Base-by-base conservation (phyloP, 1,140 invertebrate genomes). In the Lerema accius region DNA sequence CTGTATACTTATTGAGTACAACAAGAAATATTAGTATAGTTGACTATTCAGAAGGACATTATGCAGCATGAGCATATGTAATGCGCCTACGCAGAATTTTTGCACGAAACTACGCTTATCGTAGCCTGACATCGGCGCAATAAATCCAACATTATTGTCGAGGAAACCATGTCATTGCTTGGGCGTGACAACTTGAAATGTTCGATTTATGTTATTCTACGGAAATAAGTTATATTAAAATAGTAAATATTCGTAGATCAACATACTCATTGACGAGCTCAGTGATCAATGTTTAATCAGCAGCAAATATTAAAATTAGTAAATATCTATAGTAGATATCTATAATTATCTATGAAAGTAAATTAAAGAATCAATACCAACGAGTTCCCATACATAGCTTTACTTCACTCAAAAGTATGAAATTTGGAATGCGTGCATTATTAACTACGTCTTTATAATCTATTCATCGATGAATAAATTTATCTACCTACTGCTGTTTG, bases 31-130 rank as follows among this genome's bases (percentile, higher is more conserved):
- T 23, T 23, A 23, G 7, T 5, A 32, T 32, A 32, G 28, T 3
- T 32, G 6, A 32, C 3, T 32, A 32, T 32, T 13, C 45, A 46
- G 45, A 46, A 49, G 28, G 45, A 23, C 26, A 50, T n/a, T 14
- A 62, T 70, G 65, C 61, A 63, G 72, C 67, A 42, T 63, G 51
- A 70, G 66, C 66, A 76, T 68, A 68, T 65, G 69, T 69, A 35
- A 17, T 66, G 71, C 78, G 71, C 82, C 80, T 70, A 81, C 82
- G 72, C 76, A 70, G 13, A 62, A 78, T 82, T 82, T 82, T 84
- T 82, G 76, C 76, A 69, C 60, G 68, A 74, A 70, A 72, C 65
- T 67, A 45, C 71, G 74, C 69, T 74, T 83, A 78, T 81, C 76
- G 60, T 63, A 26, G 62, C 58, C 63, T 65, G 56, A 72, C 67